Base-by-base conservation (phyloP, 2,113 vertebrate species). In the Rhinogobius similis region DNA sequence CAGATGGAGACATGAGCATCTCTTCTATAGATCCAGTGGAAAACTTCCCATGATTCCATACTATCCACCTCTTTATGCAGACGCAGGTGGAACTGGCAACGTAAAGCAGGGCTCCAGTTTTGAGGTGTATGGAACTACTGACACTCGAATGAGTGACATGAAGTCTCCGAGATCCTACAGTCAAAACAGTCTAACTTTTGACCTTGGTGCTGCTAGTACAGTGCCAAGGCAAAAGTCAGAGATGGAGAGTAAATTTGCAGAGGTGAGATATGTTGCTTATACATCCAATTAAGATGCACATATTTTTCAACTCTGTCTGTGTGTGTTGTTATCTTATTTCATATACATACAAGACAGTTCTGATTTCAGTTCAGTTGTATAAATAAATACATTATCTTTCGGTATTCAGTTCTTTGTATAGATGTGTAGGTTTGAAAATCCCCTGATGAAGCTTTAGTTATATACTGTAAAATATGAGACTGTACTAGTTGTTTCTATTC, bases 11-110 rank as follows among this genome's bases (percentile, higher is more conserved):
- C 87, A 46, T 0, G 86, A 92, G 5, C 84, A 55, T 1, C 10
- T 84, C 24, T 88, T 89, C 79, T 91, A 10, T 23, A 89, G 92
- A 84, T 91, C 91, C 1, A 69, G 20, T n/a, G 88, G 81, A 1
- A 92, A 90, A 81, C 90, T 94, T 12, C 92, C 92, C 8, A 89
- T 93, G 16, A 93, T 93, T 89, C 93, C 93, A 0, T 93, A 92
- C 73, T 94, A 93, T 64, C 93, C 93, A 0, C 87, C 92, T 4
- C 84, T 90, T 83, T 94, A 93, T 21, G 81, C 92, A 73, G 93
- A 94, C 32, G 79, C 84, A 2, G 86, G 82, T 3, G 89, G 86
- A 0, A 90, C 90, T 4, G 90, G 89, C 8, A 93, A 91, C 7
- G 52, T 93, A 52, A 88, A 92, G 72, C 92, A 85, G 10, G 79